Conservation (phyloP, 2,888 invertebrate species). For the Subacronicta megacephala region DNA sequence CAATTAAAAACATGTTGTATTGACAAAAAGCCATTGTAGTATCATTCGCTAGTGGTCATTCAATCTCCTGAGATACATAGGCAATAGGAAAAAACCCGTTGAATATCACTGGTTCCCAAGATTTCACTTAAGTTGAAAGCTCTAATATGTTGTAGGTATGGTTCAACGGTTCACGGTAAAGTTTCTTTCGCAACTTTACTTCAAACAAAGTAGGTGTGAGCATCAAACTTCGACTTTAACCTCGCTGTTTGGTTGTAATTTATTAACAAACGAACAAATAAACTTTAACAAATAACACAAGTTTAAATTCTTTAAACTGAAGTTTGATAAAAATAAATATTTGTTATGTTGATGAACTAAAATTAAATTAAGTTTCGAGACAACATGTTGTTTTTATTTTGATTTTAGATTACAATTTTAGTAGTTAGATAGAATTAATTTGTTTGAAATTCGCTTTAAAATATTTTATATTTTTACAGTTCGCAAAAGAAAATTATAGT, state of each 20-base stretch:
- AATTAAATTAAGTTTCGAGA: slow-evolving; percentile 31
- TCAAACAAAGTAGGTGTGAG: slow-evolving; percentile 39
- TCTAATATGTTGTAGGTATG: background rate
- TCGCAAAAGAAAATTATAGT: background rate
- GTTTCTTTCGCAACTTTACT: slow-evolving; percentile 37
- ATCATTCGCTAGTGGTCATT: too few species aligned
- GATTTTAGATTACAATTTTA: slow-evolving; percentile 27
- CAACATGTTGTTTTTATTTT: slow-evolving; percentile 7
- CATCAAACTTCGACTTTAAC: slow-evolving; percentile 28
- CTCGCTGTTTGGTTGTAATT: slow-evolving; percentile 45
- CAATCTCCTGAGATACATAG: background rate
- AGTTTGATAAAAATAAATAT: slow-evolving; percentile 17
- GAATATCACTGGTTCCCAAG: background rate
- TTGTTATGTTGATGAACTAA: slow-evolving; percentile 20
- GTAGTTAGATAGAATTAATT: slow-evolving; percentile 27
- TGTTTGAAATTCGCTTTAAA: slow-evolving; percentile 15
- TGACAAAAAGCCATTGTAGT: too few species aligned
- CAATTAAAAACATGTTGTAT: too few species aligned
- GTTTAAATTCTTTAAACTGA: slow-evolving; percentile 14
- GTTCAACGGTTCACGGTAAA: slow-evolving; percentile 20
- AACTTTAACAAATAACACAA: slow-evolving; percentile 19
- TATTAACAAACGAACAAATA: slow-evolving; percentile 42
- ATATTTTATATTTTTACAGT: slow-evolving; percentile 26
- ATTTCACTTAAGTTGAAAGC: background rate
- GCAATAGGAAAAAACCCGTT: background rate